A percentile compares a stretch with the other conserved stretches of the same genome.
These are phyloP conservation scores for Streblospio benedicti DNA, from an alignment of 1,140 invertebrate species.

Conservation along the genomic window DNA sequence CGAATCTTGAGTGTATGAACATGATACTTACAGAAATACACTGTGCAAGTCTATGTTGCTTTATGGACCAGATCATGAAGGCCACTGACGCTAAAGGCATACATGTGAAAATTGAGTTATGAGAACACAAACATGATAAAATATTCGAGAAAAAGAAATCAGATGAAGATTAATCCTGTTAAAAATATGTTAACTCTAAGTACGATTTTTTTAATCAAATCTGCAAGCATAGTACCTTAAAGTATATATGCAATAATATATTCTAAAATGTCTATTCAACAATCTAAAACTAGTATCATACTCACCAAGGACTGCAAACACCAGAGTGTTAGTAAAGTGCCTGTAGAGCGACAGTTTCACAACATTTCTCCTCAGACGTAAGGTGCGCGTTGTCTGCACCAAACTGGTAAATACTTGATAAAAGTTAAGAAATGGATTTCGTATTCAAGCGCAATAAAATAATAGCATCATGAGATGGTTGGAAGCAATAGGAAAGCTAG, in stretches of 20 bases:
- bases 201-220: not conserved
- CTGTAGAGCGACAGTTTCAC: slow-evolving; percentile 82
- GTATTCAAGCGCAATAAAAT: too few relatives aligned
- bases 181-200: not conserved
- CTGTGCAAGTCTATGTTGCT: slow-evolving; percentile 59
- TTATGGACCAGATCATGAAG: slow-evolving; percentile 87
- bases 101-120: too few relatives aligned
- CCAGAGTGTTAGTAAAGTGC: slow-evolving; percentile 86
- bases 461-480: too few relatives aligned
- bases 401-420: slow-evolving; percentile 58
- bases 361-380: slow-evolving; percentile 64
- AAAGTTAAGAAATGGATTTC: slow-evolving; percentile 33
- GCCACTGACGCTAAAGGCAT: slow-evolving; percentile 60
- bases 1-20: too few relatives aligned
- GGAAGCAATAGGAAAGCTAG: too few relatives aligned
- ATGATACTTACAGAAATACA: slow-evolving; percentile 66
- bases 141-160: too few relatives aligned
- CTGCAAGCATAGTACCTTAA: not conserved
- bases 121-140: too few relatives aligned
- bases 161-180: too few relatives aligned
- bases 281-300: too few relatives aligned
- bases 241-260: too few relatives aligned
- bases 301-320: slow-evolving; percentile 69
- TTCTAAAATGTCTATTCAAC: too few relatives aligned
- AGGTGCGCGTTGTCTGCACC: slow-evolving; percentile 75